A percentile compares a stretch with the other conserved stretches of the same genome.
Conservation (phyloP, 2,797 vertebrate genomes). For the Catamblyrhynchus diadema region DNA sequence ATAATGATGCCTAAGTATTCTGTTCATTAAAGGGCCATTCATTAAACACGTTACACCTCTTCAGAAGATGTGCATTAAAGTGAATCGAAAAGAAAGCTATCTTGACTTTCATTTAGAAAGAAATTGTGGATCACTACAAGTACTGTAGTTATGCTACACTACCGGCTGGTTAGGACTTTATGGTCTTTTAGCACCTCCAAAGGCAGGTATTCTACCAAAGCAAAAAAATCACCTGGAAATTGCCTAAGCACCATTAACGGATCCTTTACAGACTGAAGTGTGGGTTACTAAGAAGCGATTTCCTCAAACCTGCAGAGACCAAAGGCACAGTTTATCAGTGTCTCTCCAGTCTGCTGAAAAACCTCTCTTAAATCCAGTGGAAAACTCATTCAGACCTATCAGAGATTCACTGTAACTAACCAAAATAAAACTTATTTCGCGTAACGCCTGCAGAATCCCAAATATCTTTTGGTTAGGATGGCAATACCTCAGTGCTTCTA, state of each 20-base stretch:
- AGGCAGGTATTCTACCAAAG: conserved; percentile 67
- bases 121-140: conserved; percentile 61
- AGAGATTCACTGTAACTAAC: conserved; percentile 3
- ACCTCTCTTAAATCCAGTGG: not conserved
- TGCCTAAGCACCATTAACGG: conserved; percentile 58
- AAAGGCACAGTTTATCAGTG: conserved; percentile 56
- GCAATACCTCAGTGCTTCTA: conserved; percentile 45
- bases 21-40: not conserved
- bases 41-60: not conserved
- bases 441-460: conserved; percentile 20
- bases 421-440: not conserved
- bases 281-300: conserved; percentile 35
- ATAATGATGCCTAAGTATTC: conserved; percentile 10
- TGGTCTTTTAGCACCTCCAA: conserved; percentile 76
- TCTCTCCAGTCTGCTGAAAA: conserved; percentile 47
- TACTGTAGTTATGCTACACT: conserved; percentile 70
- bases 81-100: conserved; percentile 42
- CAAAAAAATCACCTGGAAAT: conserved; percentile 37
- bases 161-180: conserved; percentile 66
- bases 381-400: not conserved
- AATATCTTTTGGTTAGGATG: conserved; percentile 2
- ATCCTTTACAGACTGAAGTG: conserved; percentile 31
- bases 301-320: conserved; percentile 33
- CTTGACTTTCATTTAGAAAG: conserved; percentile 57
- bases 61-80: conserved; percentile 57